phyloP scores from a whole-genome alignment of 2,888 invertebrate genomes.

The Reticulitermes lucifugus region DNA sequence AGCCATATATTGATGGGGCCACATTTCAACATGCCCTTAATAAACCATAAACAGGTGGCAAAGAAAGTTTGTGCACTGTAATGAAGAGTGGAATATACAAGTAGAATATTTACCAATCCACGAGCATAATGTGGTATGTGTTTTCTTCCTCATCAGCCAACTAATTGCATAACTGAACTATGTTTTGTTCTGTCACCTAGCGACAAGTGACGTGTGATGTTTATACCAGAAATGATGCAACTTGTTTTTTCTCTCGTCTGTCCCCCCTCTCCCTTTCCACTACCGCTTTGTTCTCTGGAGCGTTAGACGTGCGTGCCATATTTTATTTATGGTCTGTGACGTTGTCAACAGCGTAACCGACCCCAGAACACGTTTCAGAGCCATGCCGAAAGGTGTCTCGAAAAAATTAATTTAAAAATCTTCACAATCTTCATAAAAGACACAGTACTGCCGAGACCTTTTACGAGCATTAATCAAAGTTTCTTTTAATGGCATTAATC shows the following conservation, averaged over 20 bases:
- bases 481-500: slow-evolving; percentile 6
- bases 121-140: not conserved
- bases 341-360: slow-evolving; percentile 34
- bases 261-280: not conserved
- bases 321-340: slow-evolving; percentile 40
- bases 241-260: slow-evolving; percentile 26
- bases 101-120: not conserved
- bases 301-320: slow-evolving; percentile 33
- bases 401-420: slow-evolving; percentile 19
- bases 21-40: not conserved
- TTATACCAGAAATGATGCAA: slow-evolving; percentile 34
- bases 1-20: too few relatives aligned
- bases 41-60: not conserved
- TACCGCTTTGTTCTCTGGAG: not conserved
- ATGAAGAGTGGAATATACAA: slow-evolving; percentile 10
- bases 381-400: slow-evolving; percentile 29
- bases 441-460: not conserved
- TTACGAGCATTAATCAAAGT: slow-evolving; percentile 10
- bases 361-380: slow-evolving; percentile 25
- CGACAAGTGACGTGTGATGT: slow-evolving; percentile 30
- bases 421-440: not conserved
- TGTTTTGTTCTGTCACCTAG: slow-evolving; percentile 31
- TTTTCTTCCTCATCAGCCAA: slow-evolving; percentile 30
- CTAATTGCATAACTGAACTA: slow-evolving; percentile 40
- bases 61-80: not conserved